Percentiles rank a stretch among this genome's conserved stretches.
phyloP scores from a whole-genome alignment of 2,888 invertebrate genomes.

The Mylabris sibirica region DNA sequence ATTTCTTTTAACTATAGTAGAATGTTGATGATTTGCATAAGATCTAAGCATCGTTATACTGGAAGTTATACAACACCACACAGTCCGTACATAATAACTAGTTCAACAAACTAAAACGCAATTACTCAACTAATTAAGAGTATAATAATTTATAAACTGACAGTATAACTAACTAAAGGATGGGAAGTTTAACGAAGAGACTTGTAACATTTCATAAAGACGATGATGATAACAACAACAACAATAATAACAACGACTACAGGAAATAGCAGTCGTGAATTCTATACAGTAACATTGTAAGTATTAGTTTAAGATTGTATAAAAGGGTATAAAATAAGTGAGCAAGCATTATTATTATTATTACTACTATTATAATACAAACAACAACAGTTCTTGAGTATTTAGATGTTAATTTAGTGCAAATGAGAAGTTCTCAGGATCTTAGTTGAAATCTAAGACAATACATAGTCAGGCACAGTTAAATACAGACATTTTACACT shows the following conservation, averaged over 20 bases:
- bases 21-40: conserved; percentile 31
- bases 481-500: conserved; percentile 63
- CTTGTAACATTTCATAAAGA: conserved; percentile 26
- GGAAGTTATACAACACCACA: conserved; percentile 24
- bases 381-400: conserved; percentile 34
- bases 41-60: conserved; percentile 22
- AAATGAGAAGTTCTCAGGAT: conserved; percentile 58
- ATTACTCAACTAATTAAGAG: conserved; percentile 50
- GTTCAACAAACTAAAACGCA: conserved; percentile 45
- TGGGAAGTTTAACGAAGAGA: conserved; percentile 18
- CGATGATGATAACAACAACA: conserved; percentile 17
- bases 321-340: conserved; percentile 23
- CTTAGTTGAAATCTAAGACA: conserved; percentile 52
- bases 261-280: conserved; percentile 36
- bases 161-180: conserved; percentile 29
- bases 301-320: conserved; percentile 21
- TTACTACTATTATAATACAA: neutral
- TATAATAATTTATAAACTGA: conserved; percentile 48
- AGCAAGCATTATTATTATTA: conserved; percentile 23
- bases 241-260: conserved; percentile 20
- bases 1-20: conserved; percentile 10
- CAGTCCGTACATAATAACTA: conserved; percentile 43
- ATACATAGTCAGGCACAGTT: conserved; percentile 59
- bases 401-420: conserved; percentile 61
- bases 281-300: neutral